A percentile compares a stretch with the other conserved stretches of the same genome.
Evolutionary conservation across 2,888 invertebrate genomes (phyloP).

Genomic region (Colletes collaris): DNA sequence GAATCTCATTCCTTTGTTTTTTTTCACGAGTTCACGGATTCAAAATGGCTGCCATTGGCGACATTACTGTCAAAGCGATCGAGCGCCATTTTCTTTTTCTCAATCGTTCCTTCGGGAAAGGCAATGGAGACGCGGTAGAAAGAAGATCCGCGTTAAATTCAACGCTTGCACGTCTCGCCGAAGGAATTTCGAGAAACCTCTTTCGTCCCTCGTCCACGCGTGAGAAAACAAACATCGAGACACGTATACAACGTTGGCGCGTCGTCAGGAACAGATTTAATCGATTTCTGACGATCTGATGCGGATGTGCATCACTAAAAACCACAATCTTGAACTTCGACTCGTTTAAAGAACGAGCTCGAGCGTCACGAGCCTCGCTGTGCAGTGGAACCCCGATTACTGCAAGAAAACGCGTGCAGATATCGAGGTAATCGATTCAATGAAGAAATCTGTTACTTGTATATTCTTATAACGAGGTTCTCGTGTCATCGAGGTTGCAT

Average conservation of each 20-base stretch:
- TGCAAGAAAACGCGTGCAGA: too few relatives aligned
- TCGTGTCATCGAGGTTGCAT: too few relatives aligned
- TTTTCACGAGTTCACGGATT: too few relatives aligned
- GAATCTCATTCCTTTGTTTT: too few relatives aligned
- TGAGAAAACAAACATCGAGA: conserved; percentile 47
- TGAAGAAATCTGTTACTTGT: too few relatives aligned
- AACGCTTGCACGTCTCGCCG: conserved; percentile 23
- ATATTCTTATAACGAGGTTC: too few relatives aligned
- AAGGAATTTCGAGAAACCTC: conserved; percentile 31
- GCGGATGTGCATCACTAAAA: conserved; percentile 64
- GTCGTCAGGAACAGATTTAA: conserved; percentile 49
- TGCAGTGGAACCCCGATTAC: neutral
- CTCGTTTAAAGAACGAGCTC: conserved; percentile 16
- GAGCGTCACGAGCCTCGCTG: conserved; percentile 21
- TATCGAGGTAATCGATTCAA: too few relatives aligned
- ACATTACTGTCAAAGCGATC: too few relatives aligned
- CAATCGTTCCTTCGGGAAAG: neutral
- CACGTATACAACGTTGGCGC: conserved; percentile 34
- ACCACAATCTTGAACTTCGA: conserved; percentile 27
- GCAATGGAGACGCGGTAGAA: conserved; percentile 21
- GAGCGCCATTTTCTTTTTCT: too few relatives aligned
- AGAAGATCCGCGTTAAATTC: conserved; percentile 12
- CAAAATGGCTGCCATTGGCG: too few relatives aligned
- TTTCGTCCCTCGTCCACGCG: conserved; percentile 1
- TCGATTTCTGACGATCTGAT: conserved; percentile 55